Percentiles rank a stretch among this genome's conserved stretches.
These are phyloP conservation scores for Epinotia brunnichana DNA, from an alignment of 2,888 invertebrate species.

Conservation along the genomic window DNA sequence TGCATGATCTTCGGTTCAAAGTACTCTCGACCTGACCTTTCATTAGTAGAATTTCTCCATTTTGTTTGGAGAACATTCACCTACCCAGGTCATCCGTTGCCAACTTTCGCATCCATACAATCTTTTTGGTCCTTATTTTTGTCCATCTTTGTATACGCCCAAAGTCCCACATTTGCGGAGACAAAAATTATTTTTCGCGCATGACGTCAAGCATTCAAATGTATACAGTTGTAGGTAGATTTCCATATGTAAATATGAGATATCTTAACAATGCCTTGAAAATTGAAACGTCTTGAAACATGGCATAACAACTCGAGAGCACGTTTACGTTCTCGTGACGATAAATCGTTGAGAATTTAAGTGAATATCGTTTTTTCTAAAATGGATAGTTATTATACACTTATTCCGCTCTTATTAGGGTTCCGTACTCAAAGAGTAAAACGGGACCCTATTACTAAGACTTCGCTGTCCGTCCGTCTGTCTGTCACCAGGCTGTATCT, in stretches of 20 bases:
- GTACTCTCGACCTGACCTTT: not conserved
- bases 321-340: not conserved
- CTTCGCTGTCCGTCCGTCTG: no score
- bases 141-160: not conserved
- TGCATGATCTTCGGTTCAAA: not conserved
- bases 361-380: not conserved
- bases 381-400: no score
- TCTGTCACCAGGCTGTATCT: no score
- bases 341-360: not conserved
- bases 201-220: not conserved
- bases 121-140: not conserved
- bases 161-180: not conserved
- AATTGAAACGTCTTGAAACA: not conserved
- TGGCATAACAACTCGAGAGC: not conserved
- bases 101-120: not conserved
- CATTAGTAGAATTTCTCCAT: no score
- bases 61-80: not conserved
- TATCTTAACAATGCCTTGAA: slow-evolving; percentile 8
- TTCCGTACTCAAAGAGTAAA: no score
- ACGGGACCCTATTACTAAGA: no score
- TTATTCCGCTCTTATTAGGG: no score
- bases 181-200: not conserved
- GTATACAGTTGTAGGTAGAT: slow-evolving; percentile 1
- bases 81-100: not conserved
- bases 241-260: slow-evolving; percentile 17